Evolutionary conservation across 92 coral and sea anemone genomes (phyloP), one percentile per base, ranked within the genome.

Genomic region (Siderastrea radians): DNA sequence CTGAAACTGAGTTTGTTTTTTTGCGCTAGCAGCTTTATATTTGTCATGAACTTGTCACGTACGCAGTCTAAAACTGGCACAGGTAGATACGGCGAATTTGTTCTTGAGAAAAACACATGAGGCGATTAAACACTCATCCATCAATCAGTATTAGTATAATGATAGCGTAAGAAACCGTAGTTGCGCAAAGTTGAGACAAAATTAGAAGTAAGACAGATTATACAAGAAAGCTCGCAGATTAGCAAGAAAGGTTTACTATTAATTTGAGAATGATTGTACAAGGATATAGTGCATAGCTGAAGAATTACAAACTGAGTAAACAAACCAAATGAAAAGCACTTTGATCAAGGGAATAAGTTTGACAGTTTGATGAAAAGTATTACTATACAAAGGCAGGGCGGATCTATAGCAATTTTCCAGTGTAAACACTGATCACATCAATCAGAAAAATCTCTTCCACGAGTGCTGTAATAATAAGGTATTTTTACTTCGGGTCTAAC

Each of bases 381-480:
- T 6, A 57, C 69, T 69, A 12, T 12, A 71, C 45, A 57, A 82
- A n/a, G 52, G 15, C 38, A 54, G 69, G 85, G 86, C 77, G 78
- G 77, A 81, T 70, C 86, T 54, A 7, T 38, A 16, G 57, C 68
- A 82, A 69, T 82, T 82, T 82, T 82, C 11, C 86, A 55, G 58
- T 70, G 86, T 74, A 70, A 82, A 82, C 86, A 70, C 16, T 47
- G 77, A 45, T 2, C 17, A 26, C 48, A 70, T 82, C 58, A 82
- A 82, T 82, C 57, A 48, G 68, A 57, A 47, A 82, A 82, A 72
- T 82, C 75, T 54, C 69, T 63, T 78, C 3, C 77, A 58, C 46
- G 52, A 15, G 15, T 51, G 75, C 14, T 68, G 50, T 45, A 14
- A 38, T 68, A 19, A 80, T 68, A 80, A 54, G 13, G 63, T 66